These are phyloP conservation scores for Anniella stebbinsi DNA, from an alignment of 2,797 vertebrate species.

Conservation along the genomic window DNA sequence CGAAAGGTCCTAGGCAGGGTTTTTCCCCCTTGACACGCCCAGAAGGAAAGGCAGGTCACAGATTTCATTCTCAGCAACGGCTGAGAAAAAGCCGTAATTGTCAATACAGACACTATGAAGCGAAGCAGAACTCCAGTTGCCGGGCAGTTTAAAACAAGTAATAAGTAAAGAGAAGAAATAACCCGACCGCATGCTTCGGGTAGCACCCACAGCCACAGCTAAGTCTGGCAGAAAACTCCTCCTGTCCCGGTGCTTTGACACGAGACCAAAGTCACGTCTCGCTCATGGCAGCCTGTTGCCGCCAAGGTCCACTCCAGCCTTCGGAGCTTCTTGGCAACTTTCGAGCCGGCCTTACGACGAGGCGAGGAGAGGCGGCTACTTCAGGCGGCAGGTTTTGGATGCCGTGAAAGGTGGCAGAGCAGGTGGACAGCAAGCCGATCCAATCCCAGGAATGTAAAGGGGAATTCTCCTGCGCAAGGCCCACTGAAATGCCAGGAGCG, in stretches of 20 bases:
- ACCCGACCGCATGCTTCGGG: background rate
- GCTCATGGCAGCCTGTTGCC: constrained; percentile 46
- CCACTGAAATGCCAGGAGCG: too few relatives aligned
- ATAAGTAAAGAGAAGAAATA: background rate
- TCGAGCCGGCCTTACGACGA: too few relatives aligned
- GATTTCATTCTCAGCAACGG: too few relatives aligned
- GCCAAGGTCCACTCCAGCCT: constrained; percentile 54
- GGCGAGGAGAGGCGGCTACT: too few relatives aligned
- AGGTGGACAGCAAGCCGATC: background rate
- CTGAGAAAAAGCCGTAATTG: too few relatives aligned
- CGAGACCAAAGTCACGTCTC: constrained; percentile 16
- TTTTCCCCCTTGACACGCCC: too few relatives aligned
- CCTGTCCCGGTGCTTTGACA: constrained; percentile 35
- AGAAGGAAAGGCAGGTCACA: too few relatives aligned
- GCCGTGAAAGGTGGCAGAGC: too few relatives aligned
- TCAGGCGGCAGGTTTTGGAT: too few relatives aligned
- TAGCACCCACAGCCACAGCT: background rate
- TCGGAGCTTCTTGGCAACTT: background rate
- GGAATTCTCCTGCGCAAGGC: background rate
- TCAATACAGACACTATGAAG: background rate
- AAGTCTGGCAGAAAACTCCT: background rate
- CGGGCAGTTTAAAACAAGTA: background rate
- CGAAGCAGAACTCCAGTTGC: background rate
- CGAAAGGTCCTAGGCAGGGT: too few relatives aligned
- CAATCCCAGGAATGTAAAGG: background rate